Base-by-base conservation (phyloP, 1,140 invertebrate genomes). In the Drosophila trapezifrons region DNA sequence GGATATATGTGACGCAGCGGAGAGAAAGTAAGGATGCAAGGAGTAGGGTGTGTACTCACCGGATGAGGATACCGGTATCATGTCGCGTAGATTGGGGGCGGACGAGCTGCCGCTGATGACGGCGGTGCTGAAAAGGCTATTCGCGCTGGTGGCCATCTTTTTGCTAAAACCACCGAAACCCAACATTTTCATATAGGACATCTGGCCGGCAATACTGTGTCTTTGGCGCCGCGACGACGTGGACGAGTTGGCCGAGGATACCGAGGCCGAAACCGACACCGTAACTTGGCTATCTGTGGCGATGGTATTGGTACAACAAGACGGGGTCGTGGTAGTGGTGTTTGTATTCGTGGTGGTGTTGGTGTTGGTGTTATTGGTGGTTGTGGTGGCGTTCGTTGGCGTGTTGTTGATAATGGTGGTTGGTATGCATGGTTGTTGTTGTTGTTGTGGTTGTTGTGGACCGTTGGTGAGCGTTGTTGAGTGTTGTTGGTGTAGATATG, bases 31-130 rank as follows among this genome's bases (percentile, higher is more conserved):
- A n/a, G n/a, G n/a, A n/a, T n/a, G n/a, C n/a, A n/a, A 22, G 22
- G 2, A 22, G 22, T 32, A 4, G 9, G 8, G 3, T 32, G 56
- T 78, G 45, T 86, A 86, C 94, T 95, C 90, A 96, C 96, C 95
- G 86, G 96, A 95, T 52, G 94, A 94, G 62, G 95, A 94, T 4
- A 95, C 94, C 13, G 96, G 95, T 76, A 97, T 95, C 94, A 97
- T 96, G 91, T 97, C 96, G 78, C 97, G 95, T 37, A 98, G 94
- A 92, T 98, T 97, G 32, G 97, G 97, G 32, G 97, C 97, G 76
- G 96, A 97, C 57, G 96, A 97, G 71, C 97, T 97, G 32, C 97
- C 97, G 86, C 96, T 97, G 91, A 98, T 98, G 79, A 98, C 97
- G 35, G 97, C 97, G 32, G 97, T 98, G 90, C 96, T 97, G 94